Evolutionary conservation across 2,888 invertebrate species (phyloP).

Genomic region (Auanema freiburgensis): DNA sequence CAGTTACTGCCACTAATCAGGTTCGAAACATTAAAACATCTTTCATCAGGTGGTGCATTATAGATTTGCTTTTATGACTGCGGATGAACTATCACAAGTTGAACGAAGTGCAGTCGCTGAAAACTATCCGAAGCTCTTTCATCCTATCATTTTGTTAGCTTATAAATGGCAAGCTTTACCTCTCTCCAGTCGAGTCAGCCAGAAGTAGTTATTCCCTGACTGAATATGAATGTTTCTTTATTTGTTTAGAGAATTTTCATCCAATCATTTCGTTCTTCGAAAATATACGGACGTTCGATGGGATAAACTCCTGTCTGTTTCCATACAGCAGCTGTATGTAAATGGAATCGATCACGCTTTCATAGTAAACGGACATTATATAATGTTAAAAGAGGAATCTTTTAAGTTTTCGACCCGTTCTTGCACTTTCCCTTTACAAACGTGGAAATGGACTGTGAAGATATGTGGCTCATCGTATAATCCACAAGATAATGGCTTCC

Average conservation of each 20-base stretch:
- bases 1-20: slow-evolving; percentile 53
- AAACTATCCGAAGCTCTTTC: slow-evolving; percentile 64
- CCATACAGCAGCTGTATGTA: slow-evolving; percentile 31
- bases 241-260: slow-evolving; percentile 59
- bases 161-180: slow-evolving; percentile 67
- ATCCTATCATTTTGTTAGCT: slow-evolving; percentile 65
- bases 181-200: slow-evolving; percentile 62
- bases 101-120: slow-evolving; percentile 75
- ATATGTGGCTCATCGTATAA: slow-evolving; percentile 7
- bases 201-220: slow-evolving; percentile 29
- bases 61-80: slow-evolving; percentile 93
- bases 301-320: slow-evolving; percentile 65
- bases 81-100: slow-evolving; percentile 81
- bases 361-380: slow-evolving; percentile 17
- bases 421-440: slow-evolving; percentile 65
- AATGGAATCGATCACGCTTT: slow-evolving; percentile 44
- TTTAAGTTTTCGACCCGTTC: slow-evolving; percentile 65
- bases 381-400: neutral
- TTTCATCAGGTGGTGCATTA: neutral
- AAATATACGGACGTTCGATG: slow-evolving; percentile 67
- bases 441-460: slow-evolving; percentile 67
- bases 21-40: slow-evolving; percentile 13
- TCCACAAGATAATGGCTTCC: slow-evolving; percentile 32
- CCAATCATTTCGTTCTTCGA: slow-evolving; percentile 64
- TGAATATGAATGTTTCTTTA: neutral